phyloP scores from a whole-genome alignment of 2,888 invertebrate species.

The Conistra vaccinii region DNA sequence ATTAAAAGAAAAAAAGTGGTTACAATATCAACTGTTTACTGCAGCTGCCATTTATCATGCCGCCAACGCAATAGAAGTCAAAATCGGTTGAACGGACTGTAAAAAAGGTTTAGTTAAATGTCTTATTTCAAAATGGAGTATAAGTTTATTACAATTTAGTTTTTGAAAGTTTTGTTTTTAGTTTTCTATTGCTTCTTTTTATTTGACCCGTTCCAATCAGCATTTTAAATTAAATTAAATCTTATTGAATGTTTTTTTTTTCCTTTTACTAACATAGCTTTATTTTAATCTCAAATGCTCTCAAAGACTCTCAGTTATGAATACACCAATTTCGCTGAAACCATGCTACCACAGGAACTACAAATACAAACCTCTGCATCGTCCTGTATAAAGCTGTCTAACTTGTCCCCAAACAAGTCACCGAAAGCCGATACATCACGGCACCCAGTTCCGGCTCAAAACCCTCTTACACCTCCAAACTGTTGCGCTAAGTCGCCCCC shows the following conservation, averaged over 20 bases:
- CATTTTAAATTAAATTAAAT: not conserved
- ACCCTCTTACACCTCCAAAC: slow-evolving; percentile 50
- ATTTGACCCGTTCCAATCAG: not conserved
- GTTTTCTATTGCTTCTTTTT: not conserved
- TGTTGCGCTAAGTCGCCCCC: slow-evolving; percentile 61
- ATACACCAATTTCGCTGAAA: not conserved
- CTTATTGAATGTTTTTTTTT: not conserved
- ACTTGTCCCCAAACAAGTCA: slow-evolving; percentile 40
- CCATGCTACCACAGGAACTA: not conserved
- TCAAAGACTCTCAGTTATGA: too few species aligned
- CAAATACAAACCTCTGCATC: slow-evolving; percentile 3
- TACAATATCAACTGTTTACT: too few species aligned
- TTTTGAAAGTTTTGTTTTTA: too few species aligned
- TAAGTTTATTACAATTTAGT: too few species aligned
- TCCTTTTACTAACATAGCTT: not conserved
- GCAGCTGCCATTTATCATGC: too few species aligned
- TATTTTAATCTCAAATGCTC: not conserved
- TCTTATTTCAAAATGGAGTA: too few species aligned
- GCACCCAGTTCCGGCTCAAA: slow-evolving; percentile 29
- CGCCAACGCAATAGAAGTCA: too few species aligned
- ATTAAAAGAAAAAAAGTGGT: too few species aligned
- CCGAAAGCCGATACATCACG: slow-evolving; percentile 48
- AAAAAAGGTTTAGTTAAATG: too few species aligned
- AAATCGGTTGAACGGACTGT: too few species aligned
- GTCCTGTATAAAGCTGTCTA: not conserved